A percentile compares a stretch with the other conserved stretches of the same genome.
These are phyloP conservation scores for Cheilosia variabilis DNA, from an alignment of 2,888 invertebrate species.

Conservation along the genomic window DNA sequence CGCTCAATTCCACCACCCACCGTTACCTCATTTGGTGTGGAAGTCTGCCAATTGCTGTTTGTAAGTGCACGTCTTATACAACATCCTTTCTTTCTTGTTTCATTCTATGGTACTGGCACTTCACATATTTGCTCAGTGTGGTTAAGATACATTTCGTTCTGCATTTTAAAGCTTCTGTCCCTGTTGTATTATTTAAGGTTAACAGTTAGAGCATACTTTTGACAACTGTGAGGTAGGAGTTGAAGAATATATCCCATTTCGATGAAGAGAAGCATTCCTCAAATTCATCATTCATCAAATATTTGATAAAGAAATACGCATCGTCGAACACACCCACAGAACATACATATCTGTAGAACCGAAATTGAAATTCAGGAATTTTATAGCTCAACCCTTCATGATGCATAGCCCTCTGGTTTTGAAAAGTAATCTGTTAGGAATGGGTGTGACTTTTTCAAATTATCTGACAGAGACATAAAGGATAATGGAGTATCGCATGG, in stretches of 20 bases:
- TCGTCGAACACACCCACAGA: background rate
- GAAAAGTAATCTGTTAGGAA: background rate
- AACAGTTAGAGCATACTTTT: background rate
- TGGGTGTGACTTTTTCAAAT: slow-evolving; percentile 35
- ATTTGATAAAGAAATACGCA: slow-evolving; percentile 26
- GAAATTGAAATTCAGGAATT: slow-evolving; percentile 44
- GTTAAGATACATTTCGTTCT: slow-evolving; percentile 24
- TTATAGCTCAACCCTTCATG: background rate
- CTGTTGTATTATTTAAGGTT: too few species aligned
- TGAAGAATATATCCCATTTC: slow-evolving; percentile 1
- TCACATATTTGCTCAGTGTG: background rate
- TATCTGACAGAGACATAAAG: background rate
- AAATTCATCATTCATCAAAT: slow-evolving; percentile 23
- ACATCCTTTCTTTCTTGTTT: too few species aligned
- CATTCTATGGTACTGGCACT: too few species aligned
- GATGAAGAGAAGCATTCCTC: background rate
- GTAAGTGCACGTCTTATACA: slow-evolving; percentile 15
- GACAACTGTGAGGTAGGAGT: background rate
- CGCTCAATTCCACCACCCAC: background rate
- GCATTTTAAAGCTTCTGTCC: slow-evolving; percentile 2
- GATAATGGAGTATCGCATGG: background rate
- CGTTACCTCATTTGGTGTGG: slow-evolving; percentile 1
- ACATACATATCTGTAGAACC: background rate
- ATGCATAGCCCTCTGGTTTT: slow-evolving; percentile 21
- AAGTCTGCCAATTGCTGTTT: too few species aligned